Evolutionary conservation across 2,113 vertebrate species (phyloP), one percentile per base, ranked within the genome.

Genomic region (Phrynosoma platyrhinos): DNA sequence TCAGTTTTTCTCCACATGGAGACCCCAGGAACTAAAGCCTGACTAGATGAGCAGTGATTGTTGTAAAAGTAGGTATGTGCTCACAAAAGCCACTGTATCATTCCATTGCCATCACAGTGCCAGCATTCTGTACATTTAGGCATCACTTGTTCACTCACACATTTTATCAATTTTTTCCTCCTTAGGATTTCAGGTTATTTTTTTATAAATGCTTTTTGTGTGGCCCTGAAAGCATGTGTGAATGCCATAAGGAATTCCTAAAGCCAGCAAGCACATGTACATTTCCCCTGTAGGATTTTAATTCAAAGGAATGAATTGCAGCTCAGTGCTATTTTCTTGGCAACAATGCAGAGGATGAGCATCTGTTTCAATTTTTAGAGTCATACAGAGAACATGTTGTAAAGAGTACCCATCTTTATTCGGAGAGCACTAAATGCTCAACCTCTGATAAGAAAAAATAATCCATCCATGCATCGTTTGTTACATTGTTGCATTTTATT

Each of bases 101-200:
- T 87, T 78, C 86, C 1, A 1, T 40, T 64, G 42, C 21, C 79
- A 42, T 75, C 82, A 91, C 82, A n/a, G 52, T 52, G 2, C 66
- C 76, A 30, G 13, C 42, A 14, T 64, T 62, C 91, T 84, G 30
- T 81, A 84, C 72, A 6, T 77, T 87, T 88, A 84, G 1, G 93
- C 93, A 91, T 10, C 80, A 86, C 92, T 89, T 92, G 14, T 71
- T 9, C 84, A 85, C 91, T 42, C 62, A 12, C 52, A 84, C 93
- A 52, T 85, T 88, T 64, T 91, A 90, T 95, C 94, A 94, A 94
- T n/a, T 94, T 96, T 95, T 96, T 96, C 3, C 42, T 94, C 94
- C 96, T 92, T 92, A 94, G 90, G 91, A 79, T 93, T 91, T 93
- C 47, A 32, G 53, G 30, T 18, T 42, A 16, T 62, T 94, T 64